Base-by-base conservation (phyloP, 2,797 vertebrate species). In the Hapalemur alaotrensis region DNA sequence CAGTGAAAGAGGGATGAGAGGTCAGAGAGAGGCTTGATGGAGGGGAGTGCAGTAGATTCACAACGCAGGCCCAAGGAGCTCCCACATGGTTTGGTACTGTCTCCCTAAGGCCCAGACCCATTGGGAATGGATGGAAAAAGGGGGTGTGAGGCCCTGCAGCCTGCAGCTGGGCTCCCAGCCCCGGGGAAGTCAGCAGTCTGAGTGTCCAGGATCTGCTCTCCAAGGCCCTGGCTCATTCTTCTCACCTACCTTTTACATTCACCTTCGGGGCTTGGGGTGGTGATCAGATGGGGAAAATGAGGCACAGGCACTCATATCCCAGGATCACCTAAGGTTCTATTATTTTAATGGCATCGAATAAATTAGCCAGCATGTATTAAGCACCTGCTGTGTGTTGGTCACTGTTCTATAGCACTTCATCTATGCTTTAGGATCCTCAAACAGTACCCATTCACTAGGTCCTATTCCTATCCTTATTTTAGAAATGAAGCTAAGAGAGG, bases 401-500 rank as follows among this genome's bases (percentile, higher is more conserved):
- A 67, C 73, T 72, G 7, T 69, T 91, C 63, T 75, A 73, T 83
- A 91, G 57, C 46, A 91, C 22, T 43, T 87, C 46, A 50, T 69
- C 25, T 86, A 48, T 61, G 41, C 75, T 94, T 83, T 57, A 63
- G 70, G 41, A 35, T 84, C 65, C 15, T 84, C 28, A n/a, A 73
- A 93, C 41, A 17, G n/a, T 46, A 48, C 70, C 65, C 83, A 46
- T 32, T 41, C 5, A 0, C 28, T 72, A 75, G 80, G 52, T 91
- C 59, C 79, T 81, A 52, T 96, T 92, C 89, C 82, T 92, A 90
- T 80, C 43, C 41, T 89, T 54, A 75, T 82, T 93, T 95, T 94
- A 65, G 75, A 97, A 76, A 63, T 89, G 69, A 96, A 91, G 78
- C n/a, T 85, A 69, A 80, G 85, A 95, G 92, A 86, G 63, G 43